Base-by-base conservation (phyloP, 2,888 invertebrate species). In the Prostheceraeus crozeri region DNA sequence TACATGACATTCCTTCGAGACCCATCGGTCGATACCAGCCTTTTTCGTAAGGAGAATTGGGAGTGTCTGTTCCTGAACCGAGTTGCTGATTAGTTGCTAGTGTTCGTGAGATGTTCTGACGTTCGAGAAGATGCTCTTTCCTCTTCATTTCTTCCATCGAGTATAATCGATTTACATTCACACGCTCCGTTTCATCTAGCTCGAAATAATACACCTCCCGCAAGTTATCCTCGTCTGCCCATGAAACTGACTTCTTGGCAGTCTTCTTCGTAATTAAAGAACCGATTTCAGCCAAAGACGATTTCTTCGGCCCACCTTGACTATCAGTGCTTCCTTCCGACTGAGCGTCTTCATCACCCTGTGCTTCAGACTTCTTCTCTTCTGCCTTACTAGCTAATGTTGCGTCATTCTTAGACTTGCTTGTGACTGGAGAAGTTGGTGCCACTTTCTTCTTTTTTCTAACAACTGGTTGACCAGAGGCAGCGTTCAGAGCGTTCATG, bases 141-240 rank as follows among this genome's bases (percentile, higher is more conserved):
- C 86, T 83, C 72, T 88, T 88, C 85, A 89, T 85, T 70, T 90
- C 89, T 31, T 84, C 85, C 76, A 93, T 67, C 30, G 76, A 76
- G n/a, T n/a, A n/a, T 83, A 86, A 76, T 85, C 88, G 1, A 85
- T 78, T 89, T 1, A 94, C 93, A 77, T 94, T 94, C 1, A 90
- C 88, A 3, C 94, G 82, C 78, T 96, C 94, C 14, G 86, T 90
- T 77, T 91, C 93, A 76, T 94, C 93, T 66, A 93, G 78, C 75
- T 93, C 93, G 76, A 96, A 94, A 77, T 84, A 91, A 68, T 85
- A 84, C 60, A 89, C 81, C 69, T 86, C 84, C 68, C 86, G 86
- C 30, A 96, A 78, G 65, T 85, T 83, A 61, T 89, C 89, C 2
- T 84, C 82, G 70, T 85, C 85, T 85, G 89, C 91, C 70, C 83